Base-by-base conservation (phyloP, 2,113 vertebrate genomes). In the Mixornis gularis region DNA sequence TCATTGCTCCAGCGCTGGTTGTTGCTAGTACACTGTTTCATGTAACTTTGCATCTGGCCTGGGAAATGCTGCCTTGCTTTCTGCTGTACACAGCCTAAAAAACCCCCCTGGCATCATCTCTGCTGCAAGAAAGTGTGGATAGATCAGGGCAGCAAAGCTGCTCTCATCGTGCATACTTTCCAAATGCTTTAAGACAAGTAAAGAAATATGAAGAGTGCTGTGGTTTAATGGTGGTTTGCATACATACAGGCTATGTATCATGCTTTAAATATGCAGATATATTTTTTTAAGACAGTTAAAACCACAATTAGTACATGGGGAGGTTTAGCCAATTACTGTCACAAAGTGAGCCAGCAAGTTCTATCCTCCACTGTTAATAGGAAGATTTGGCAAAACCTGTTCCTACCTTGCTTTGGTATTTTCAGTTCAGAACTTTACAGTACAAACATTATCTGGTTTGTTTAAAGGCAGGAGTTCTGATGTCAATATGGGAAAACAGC, bases 391-490 rank as follows among this genome's bases (percentile, higher is more conserved):
- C 56, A 81, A 94, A 95, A 94, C 46, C 58, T 80, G 41, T 89
- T 89, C 68, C 76, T 85, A 3, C 56, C 73, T 56, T 78, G 84
- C 86, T 85, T 77, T 95, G 77, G 29, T 84, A 63, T 69, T 90
- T 93, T 79, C 85, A 79, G 44, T 89, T 93, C 46, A 88, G 52
- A 96, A 89, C 90, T 85, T 79, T 92, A 90, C 90, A 93, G 81
- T 87, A 76, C 68, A 93, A 95, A 77, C 36, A 81, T 48, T 65
- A 44, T 46, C 53, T 91, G 25, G 43, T 95, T 97, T 95, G 62
- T 91, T 96, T 87, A 89, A 92, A 79, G 48, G 52, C 40, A 70
- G 38, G 29, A 81, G 12, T 90, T 95, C 72, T 83, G 91, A 68
- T 0, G 0, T 93, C 60, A 93, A 29, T 84, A 43, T 74, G 93